Base-by-base conservation (phyloP, 2,113 vertebrate genomes). In the Sus scrofa region DNA sequence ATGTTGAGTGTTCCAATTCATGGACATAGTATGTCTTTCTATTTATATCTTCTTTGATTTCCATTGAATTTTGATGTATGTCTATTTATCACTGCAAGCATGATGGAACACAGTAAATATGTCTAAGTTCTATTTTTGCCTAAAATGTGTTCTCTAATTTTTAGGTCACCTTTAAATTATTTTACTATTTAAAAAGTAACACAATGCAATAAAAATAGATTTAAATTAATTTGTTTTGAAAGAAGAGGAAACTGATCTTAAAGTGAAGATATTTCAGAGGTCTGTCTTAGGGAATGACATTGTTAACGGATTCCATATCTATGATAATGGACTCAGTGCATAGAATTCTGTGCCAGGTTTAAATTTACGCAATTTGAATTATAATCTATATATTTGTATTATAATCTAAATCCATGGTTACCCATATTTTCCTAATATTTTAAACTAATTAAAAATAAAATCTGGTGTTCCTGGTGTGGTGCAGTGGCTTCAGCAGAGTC, bases 211-310 rank as follows among this genome's bases (percentile, higher is more conserved):
- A 81, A 86, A 95, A 71, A 62, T 70, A 11, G 27, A 63, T 79
- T 81, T 81, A 71, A 79, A 54, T 63, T 44, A 27, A 30, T 63
- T 65, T 79, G n/a, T 91, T 79, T 86, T 91, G 74, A 86, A 85
- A n/a, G 22, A 39, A 58, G n/a, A 39, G 32, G 2, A 86, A 71
- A 44, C 19, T 78, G 30, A 39, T 19, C 62, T 68, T 91, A 54
- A 16, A 79, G 8, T 90, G 26, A 77, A 74, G 14, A 50, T 89
- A 37, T 60, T 81, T 84, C 39, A 39, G n/a, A 89, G 27, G 82
- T 18, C 2, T 79, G 15, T 1, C 16, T 84, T 32, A 50, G 32
- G n/a, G 22, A 78, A 91, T 0, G 62, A 27, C 79, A 73, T 86
- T 91, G 1, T 65, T 63, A 58, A 56, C 32, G 4, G 10, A 37